These are phyloP conservation scores for Antigone vipio DNA, from an alignment of 2,113 vertebrate species.

Conservation along the genomic window DNA sequence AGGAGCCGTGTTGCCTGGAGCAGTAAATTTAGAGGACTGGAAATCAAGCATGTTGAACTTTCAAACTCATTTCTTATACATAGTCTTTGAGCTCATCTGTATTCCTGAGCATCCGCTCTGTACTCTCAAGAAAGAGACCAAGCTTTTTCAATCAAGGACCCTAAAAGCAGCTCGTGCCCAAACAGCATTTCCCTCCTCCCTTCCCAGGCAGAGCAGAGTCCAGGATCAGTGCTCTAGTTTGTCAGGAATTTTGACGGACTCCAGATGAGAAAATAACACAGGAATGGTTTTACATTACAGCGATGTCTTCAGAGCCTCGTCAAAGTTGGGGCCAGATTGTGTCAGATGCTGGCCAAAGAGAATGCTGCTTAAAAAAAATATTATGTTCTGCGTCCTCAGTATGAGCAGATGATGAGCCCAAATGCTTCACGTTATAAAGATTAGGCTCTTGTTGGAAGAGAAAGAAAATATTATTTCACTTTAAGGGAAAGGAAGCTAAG, in stretches of 20 bases:
- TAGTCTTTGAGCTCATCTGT: conserved; percentile 13
- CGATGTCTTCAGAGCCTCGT: not conserved
- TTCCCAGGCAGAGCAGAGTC: not conserved
- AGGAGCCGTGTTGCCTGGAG: not conserved
- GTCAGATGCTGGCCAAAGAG: not conserved
- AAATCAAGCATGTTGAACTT: conserved; percentile 3
- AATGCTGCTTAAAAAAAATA: not conserved
- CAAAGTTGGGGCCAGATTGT: not conserved
- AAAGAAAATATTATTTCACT: not conserved
- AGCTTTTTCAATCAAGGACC: not conserved
- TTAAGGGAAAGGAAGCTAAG: not conserved
- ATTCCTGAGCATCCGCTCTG: not conserved
- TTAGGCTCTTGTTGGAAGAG: not conserved
- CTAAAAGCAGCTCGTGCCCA: not conserved
- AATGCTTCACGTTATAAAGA: not conserved
- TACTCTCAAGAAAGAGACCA: not conserved
- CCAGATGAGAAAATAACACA: not conserved
- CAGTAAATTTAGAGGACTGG: conserved; percentile 8
- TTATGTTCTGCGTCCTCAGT: not conserved
- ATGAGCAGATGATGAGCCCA: not conserved
- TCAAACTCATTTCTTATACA: not conserved
- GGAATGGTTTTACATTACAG: not conserved
- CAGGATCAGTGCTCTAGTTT: not conserved
- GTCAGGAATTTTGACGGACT: not conserved
- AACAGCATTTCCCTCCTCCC: not conserved